Base-by-base conservation (phyloP, 2,113 vertebrate genomes). In the Xenopus laevis region DNA sequence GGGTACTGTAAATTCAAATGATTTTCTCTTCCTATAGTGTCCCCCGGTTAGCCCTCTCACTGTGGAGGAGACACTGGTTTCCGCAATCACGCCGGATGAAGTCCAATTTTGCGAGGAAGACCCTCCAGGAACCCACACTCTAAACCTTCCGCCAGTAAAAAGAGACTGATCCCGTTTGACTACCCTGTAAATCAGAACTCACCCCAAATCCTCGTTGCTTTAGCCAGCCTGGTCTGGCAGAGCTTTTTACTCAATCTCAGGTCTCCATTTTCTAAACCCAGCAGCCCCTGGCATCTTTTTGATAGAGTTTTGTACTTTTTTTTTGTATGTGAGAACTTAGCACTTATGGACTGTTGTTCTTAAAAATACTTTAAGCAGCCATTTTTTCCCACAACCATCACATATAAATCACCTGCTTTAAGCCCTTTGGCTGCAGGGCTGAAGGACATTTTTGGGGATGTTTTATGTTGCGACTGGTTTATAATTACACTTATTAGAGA, bases 11-110 rank as follows among this genome's bases (percentile, higher is more conserved):
- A 27, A 55, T 16, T 55, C 7, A 55, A 55, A 55, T n/a, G 52
- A 44, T 66, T 45, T 58, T 21, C 50, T 64, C 50, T 27, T 27
- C 67, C 23, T 78, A 63, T 86, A 92, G 90, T 81, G 81, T 0
- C 82, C 91, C 62, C 81, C 60, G 1, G 67, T 65, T 33, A 74
- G 75, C 0, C 79, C 83, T 0, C 55, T 81, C 47, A 63, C 67
- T 1, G 84, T 88, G 0, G 84, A 93, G 0, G 84, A 93, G 81
- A 93, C 93, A 33, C 92, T 93, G 83, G 81, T 94, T 21, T 91
- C 94, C 13, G 83, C 86, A 0, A 91, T 95, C 82, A 91, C 92
- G 0, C 83, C 92, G 72, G 94, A 94, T 6, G 90, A 92, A 65
- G 89, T 93, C 69, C 84, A 79, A 71, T 70, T 94, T 72, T 83